Evolutionary conservation across 2,113 vertebrate genomes (phyloP), one percentile per base, ranked within the genome.

Genomic region (Butastur rufipennis): DNA sequence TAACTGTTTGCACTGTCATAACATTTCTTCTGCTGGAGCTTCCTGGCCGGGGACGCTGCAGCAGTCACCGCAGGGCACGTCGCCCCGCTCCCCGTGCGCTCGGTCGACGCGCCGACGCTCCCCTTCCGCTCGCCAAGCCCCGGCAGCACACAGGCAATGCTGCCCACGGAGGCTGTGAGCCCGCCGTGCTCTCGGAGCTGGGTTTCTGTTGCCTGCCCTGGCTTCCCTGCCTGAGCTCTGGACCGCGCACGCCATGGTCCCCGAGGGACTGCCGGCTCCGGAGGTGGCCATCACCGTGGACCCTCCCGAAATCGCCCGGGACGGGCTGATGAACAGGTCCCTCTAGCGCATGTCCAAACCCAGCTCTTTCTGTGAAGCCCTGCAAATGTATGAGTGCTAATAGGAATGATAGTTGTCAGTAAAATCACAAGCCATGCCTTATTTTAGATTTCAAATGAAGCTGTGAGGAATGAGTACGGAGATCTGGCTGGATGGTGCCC

Each of bases 1-100:
- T 34, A 55, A 88, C 92, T 75, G 77, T 95, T 95, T 95, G 92
- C 75, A 38, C 56, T 93, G 86, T 96, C 92, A 91, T 45, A 95
- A 31, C 55, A 89, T 88, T 94, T 79, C 75, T 96, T 50, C 75
- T 91, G 72, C 81, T 16, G 31, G 43, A 71, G 63, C 40, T 89
- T 81, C 83, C 86, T 95, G 92, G 52, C 31, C 0, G 2, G n/a
- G 59, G 38, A 78, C 0, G 4, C 81, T 78, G 82, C 72, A 90
- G 86, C 58, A 29, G 58, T 74, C 48, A 32, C 77, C 29, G 34
- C 45, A 63, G 77, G 75, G 55, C 73, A 20, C 21, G 2, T 26
- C 0, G 0, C 61, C 47, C 40, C 1, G 2, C 38, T 65, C 14
- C 50, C 23, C 32, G 13, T 13, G 34, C 1, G 0, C 25, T 56